phyloP scores from a whole-genome alignment of 1,140 invertebrate species.

The Xylocopa sonorina region DNA sequence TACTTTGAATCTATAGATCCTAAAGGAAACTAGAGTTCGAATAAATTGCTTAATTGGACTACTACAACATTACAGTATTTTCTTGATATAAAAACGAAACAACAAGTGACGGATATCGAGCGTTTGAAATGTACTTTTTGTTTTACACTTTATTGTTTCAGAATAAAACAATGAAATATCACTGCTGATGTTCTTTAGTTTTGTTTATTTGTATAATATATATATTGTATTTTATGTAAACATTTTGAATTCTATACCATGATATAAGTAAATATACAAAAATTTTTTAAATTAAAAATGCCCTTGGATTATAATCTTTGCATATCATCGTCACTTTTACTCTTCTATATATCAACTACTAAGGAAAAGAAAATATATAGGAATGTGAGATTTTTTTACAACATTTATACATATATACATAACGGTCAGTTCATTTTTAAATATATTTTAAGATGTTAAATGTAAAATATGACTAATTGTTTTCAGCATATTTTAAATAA shows the following conservation, averaged over 20 bases:
- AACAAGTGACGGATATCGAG: background rate
- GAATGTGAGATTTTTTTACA: constrained; percentile 5
- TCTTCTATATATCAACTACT: background rate
- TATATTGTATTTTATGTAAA: too few relatives aligned
- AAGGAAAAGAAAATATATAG: background rate
- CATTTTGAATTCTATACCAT: background rate
- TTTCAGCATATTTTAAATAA: constrained; percentile 2
- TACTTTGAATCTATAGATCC: too few relatives aligned
- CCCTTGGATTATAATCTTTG: background rate
- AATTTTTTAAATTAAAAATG: constrained; percentile 16
- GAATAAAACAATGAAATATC: constrained; percentile 10
- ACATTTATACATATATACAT: too few relatives aligned
- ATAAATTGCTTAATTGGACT: too few relatives aligned
- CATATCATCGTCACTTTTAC: background rate
- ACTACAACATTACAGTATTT: background rate
- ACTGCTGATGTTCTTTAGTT: background rate
- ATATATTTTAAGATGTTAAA: background rate
- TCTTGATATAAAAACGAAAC: background rate
- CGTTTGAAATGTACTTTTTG: background rate
- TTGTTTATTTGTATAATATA: background rate
- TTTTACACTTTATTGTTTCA: background rate
- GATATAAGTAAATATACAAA: background rate
- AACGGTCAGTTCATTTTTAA: background rate
- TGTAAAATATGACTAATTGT: background rate
- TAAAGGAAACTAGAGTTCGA: too few relatives aligned